Percentiles rank a stretch among this genome's conserved stretches.
phyloP scores from a whole-genome alignment of 2,113 vertebrate genomes.

The Epinephelus fuscoguttatus region DNA sequence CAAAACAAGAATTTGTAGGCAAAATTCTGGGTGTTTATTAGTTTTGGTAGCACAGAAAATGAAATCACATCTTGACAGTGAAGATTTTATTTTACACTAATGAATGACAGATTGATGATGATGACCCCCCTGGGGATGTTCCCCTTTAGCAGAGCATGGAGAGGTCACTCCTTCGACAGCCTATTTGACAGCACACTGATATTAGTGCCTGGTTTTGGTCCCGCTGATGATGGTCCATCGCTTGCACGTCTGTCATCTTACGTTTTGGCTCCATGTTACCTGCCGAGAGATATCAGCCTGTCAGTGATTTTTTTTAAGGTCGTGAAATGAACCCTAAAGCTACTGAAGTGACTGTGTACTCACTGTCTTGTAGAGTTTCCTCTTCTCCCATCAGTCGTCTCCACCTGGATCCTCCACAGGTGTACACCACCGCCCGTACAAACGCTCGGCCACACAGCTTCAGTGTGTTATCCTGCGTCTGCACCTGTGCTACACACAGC shows the following conservation, averaged over 20 bases:
- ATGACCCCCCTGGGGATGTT: constrained; percentile 2
- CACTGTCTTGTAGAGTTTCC: constrained; percentile 69
- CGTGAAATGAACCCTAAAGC: not conserved
- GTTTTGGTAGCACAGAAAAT: constrained; percentile 29
- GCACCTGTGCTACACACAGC: constrained; percentile 28
- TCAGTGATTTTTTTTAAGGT: not conserved
- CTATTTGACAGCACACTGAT: constrained; percentile 76
- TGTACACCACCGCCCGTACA: constrained; percentile 87
- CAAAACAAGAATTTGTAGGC: constrained; percentile 20
- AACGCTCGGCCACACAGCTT: constrained; percentile 89
- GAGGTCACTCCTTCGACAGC: constrained; percentile 81
- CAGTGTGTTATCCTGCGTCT: constrained; percentile 63
- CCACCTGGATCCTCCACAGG: constrained; percentile 91
- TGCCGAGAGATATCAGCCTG: constrained; percentile 45
- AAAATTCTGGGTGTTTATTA: constrained; percentile 32
- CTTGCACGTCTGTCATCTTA: constrained; percentile 15
- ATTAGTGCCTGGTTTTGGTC: constrained; percentile 67
- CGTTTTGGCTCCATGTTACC: constrained; percentile 40
- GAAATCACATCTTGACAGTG: not conserved
- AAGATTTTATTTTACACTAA: constrained; percentile 24
- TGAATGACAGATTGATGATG: constrained; percentile 11
- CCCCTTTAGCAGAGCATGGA: constrained; percentile 74
- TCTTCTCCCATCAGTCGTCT: constrained; percentile 73
- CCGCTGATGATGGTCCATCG: constrained; percentile 34
- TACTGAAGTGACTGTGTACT: constrained; percentile 40